Conservation (phyloP, 2,797 vertebrate genomes). For the Huso huso region DNA sequence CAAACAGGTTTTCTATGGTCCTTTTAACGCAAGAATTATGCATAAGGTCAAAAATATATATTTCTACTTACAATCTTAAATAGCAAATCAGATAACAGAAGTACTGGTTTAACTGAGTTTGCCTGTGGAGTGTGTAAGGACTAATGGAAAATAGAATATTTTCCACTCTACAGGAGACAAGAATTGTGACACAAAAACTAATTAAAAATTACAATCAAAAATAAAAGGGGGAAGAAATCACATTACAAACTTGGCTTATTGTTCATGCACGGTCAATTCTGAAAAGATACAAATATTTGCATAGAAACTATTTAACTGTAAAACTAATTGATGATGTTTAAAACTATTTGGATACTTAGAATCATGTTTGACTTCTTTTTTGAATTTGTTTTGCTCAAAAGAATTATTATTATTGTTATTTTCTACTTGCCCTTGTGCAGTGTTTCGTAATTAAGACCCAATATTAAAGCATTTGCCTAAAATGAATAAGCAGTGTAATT, state of each 20-base stretch:
- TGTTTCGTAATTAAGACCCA: constrained; percentile 22
- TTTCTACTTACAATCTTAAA: background rate
- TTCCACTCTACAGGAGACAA: constrained; percentile 30
- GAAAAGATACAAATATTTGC: constrained; percentile 16
- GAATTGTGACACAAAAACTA: constrained; percentile 34
- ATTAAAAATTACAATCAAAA: constrained; percentile 56
- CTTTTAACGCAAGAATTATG: no score
- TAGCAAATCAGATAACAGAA: background rate
- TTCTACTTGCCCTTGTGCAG: no score
- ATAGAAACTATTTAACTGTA: constrained; percentile 17
- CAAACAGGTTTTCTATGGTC: no score
- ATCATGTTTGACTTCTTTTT: background rate
- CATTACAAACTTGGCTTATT: constrained; percentile 47
- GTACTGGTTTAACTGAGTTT: background rate
- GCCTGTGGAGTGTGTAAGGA: background rate
- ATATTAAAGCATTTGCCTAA: constrained; percentile 27
- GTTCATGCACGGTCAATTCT: constrained; percentile 35
- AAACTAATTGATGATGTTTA: background rate
- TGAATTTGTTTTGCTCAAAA: constrained; percentile 23
- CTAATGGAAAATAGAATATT: constrained; percentile 29
- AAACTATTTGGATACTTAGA: background rate
- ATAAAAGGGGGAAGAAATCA: constrained; percentile 28
- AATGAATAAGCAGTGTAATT: constrained; percentile 35
- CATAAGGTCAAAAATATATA: no score
- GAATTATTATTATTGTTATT: no score